phyloP scores from a whole-genome alignment of 2,888 invertebrate species.

The Caenorhabditis drosophilae region DNA sequence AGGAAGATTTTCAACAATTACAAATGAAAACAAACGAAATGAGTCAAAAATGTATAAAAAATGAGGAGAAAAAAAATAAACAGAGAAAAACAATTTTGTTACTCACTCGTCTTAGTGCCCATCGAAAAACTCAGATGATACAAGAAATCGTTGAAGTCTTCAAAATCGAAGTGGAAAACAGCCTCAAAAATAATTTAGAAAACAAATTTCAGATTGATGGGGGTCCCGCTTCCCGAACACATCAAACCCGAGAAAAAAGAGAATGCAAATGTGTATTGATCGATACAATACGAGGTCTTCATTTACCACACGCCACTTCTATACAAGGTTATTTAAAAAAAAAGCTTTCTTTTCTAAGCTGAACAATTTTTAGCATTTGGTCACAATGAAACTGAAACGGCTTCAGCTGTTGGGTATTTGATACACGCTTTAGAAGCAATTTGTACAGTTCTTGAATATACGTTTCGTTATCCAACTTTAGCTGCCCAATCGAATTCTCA shows the following conservation, averaged over 20 bases:
- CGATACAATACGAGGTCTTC: constrained; percentile 55
- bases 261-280: constrained; percentile 34
- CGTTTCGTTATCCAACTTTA: constrained; percentile 81
- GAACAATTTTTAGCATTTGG: constrained; percentile 69
- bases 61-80: constrained; percentile 1
- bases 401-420: constrained; percentile 86
- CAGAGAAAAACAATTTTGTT: constrained; percentile 1
- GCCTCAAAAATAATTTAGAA: background rate
- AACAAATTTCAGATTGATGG: constrained; percentile 27
- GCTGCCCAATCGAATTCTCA: constrained; percentile 10
- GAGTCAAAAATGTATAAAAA: background rate
- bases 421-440: constrained; percentile 84
- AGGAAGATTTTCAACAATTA: constrained; percentile 8
- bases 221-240: constrained; percentile 27
- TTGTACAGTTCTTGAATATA: constrained; percentile 82
- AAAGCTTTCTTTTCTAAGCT: background rate
- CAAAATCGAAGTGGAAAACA: constrained; percentile 22
- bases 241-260: background rate
- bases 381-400: constrained; percentile 77
- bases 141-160: constrained; percentile 33
- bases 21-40: constrained; percentile 12
- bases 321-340: constrained; percentile 30
- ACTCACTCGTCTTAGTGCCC: constrained; percentile 2
- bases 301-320: constrained; percentile 46
- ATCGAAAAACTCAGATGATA: constrained; percentile 15